Conservation (phyloP, 1,140 invertebrate species). For the Drosophila bocki region DNA sequence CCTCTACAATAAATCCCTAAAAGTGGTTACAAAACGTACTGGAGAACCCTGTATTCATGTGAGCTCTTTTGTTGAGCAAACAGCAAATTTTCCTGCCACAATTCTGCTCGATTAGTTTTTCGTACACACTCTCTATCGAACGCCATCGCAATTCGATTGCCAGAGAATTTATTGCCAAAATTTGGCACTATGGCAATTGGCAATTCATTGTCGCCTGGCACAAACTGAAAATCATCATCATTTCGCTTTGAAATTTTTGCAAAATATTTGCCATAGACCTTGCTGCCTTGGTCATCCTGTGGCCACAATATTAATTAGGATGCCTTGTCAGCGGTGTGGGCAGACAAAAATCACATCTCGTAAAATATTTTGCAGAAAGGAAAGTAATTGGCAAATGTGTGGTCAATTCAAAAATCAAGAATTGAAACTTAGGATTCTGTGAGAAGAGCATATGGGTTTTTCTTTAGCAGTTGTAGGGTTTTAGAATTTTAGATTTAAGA, state of each 20-base stretch:
- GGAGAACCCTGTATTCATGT: conserved; percentile 32
- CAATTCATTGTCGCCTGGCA: conserved; percentile 33
- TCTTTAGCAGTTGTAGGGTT: too few relatives aligned
- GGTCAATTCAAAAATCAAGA: background rate
- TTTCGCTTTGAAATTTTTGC: conserved; percentile 20
- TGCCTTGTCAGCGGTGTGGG: conserved; percentile 12
- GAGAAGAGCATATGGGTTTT: background rate
- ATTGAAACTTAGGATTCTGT: too few relatives aligned
- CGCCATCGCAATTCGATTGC: conserved; percentile 21
- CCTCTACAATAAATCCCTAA: background rate
- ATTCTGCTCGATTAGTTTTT: conserved; percentile 55
- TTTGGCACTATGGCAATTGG: conserved; percentile 28
- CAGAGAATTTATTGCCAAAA: conserved; percentile 38
- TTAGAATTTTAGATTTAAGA: background rate
- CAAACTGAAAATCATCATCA: conserved; percentile 24
- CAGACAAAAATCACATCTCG: conserved; percentile 1
- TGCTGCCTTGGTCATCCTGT: background rate
- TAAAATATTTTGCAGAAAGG: background rate
- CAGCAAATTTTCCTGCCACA: conserved; percentile 28
- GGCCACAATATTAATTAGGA: conserved; percentile 39
- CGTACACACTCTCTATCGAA: conserved; percentile 11
- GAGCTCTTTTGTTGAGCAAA: conserved; percentile 5
- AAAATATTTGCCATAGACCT: conserved; percentile 28
- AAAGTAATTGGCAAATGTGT: background rate
- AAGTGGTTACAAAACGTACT: background rate